Evolutionary conservation across 1,140 invertebrate species (phyloP), one percentile per base, ranked within the genome.

Genomic region (Brachionus plicatilis): DNA sequence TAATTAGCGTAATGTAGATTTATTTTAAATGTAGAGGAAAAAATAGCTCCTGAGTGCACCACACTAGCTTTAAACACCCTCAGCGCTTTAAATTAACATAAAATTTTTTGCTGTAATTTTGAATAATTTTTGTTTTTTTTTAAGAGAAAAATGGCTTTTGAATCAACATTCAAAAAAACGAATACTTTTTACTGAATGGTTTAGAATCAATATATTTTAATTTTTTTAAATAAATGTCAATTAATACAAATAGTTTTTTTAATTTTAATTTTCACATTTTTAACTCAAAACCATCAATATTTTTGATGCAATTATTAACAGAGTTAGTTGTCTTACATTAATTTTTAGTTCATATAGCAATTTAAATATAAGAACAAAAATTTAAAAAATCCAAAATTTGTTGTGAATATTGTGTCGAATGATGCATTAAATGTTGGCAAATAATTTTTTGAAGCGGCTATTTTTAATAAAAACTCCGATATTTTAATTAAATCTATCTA

Each of bases 111-210:
- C 33, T 4, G 0, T 14, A 24, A 41, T 72, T 43, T 43, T 41
- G 1, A 43, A 43, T 43, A 43, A 17, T 43, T 68, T 33, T 68
- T 43, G 7, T 43, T 75, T 47, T 33, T 76, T 76, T 27, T 4
- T n/a, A n/a, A 76, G 72, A 76, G 47, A 76, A 76, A 76, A 76
- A 24, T 76, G 72, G 72, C 72, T 27, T 76, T 76, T 29, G 72
- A 76, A 76, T 24, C 72, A 50, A 50, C 45, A n/a, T 76, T 76
- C 72, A 76, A 50, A 47, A 76, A 76, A 37, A 50, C 72, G 14
- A 45, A 76, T 29, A 20, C n/a, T 37, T 20, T 76, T 53, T 76
- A 50, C 43, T 72, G 37, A 50, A 76, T 20, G 37, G 27, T 70
- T 70, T 70, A 14, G 33, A 37, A 37, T 37, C 33, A 37, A 37